Evolutionary conservation across 2,888 invertebrate species (phyloP).

Genomic region (Eulithis testata): DNA sequence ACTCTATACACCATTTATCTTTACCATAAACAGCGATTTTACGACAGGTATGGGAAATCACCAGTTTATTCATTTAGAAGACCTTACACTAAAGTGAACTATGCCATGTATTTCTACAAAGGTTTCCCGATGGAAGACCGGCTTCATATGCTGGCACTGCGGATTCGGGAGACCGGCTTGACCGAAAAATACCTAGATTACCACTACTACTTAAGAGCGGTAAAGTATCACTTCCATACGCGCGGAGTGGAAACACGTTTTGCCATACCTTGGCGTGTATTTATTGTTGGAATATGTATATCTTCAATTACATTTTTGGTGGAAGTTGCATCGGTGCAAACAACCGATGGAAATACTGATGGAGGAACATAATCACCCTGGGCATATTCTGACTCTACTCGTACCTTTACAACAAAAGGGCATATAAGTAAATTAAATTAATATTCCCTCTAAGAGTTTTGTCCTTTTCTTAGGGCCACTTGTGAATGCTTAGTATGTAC

Average conservation of each 20-base stretch:
- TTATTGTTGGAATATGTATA: conserved; percentile 45
- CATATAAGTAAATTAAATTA: conserved; percentile 8
- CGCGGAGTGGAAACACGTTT: conserved; percentile 33
- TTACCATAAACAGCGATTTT: conserved; percentile 50
- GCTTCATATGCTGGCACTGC: conserved; percentile 46
- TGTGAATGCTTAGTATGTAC: conserved; percentile 5
- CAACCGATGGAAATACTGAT: conserved; percentile 1
- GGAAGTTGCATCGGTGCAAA: conserved; percentile 37
- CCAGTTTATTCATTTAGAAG: conserved; percentile 44
- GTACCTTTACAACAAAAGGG: conserved; percentile 6
- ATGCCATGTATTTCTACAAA: conserved; percentile 61
- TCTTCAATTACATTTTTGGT: conserved; percentile 46
- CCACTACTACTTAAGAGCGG: conserved; percentile 36
- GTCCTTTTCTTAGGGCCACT: conserved; percentile 16
- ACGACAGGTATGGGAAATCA: conserved; percentile 48
- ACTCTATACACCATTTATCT: conserved; percentile 48
- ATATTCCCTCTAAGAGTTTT: conserved; percentile 16
- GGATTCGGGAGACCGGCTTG: conserved; percentile 59
- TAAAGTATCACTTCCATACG: conserved; percentile 37
- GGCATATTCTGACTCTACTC: too few species aligned
- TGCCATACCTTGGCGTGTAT: conserved; percentile 55
- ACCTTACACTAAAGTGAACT: conserved; percentile 56
- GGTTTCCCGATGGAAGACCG: conserved; percentile 59
- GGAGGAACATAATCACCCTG: background rate
- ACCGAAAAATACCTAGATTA: conserved; percentile 44